Base-by-base conservation (phyloP, 2,113 vertebrate genomes). In the Clinocottus analis region DNA sequence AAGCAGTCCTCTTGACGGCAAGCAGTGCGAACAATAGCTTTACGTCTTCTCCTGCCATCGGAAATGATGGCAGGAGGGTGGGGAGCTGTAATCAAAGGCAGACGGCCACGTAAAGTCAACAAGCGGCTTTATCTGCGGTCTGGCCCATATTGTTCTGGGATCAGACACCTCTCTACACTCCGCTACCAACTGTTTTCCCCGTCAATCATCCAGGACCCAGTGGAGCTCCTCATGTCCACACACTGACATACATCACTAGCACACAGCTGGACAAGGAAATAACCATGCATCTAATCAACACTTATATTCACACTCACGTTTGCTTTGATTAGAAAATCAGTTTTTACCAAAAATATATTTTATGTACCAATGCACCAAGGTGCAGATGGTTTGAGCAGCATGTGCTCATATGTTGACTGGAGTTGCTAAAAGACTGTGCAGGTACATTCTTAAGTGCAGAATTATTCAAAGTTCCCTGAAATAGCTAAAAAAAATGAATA, bases 131-230 rank as follows among this genome's bases (percentile, higher is more conserved):
- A 77, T 74, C 74, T 72, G 71, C 49, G 65, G 82, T 56, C 64
- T 61, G 39, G 43, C 73, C 69, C 64, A 71, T 71, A 83, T 80
- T 77, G 80, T 82, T 80, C 58, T 64, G 72, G 86, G 76, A 85
- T 78, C 77, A 66, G n/a, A 55, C n/a, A 29, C 31, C 65, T 43
- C 35, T 25, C 60, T 9, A 7, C 2, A 7, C 59, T 14, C 5
- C 16, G 0, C 14, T 16, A 23, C 13, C 3, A 39, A 25, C 47
- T 35, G 53, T 29, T 56, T 31, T 41, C 14, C 35, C 71, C 5
- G 45, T 84, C 75, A 81, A 64, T 87, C 85, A 84, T 73, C 41
- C 41, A 43, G 41, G 47, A 65, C 68, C 63, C 37, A 37, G 59
- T 1, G 39, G n/a, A 39, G 29, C n/a, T 56, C 17, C 37, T 16